phyloP scores from a whole-genome alignment of 2,888 invertebrate genomes.

The Leucozona laternaria region DNA sequence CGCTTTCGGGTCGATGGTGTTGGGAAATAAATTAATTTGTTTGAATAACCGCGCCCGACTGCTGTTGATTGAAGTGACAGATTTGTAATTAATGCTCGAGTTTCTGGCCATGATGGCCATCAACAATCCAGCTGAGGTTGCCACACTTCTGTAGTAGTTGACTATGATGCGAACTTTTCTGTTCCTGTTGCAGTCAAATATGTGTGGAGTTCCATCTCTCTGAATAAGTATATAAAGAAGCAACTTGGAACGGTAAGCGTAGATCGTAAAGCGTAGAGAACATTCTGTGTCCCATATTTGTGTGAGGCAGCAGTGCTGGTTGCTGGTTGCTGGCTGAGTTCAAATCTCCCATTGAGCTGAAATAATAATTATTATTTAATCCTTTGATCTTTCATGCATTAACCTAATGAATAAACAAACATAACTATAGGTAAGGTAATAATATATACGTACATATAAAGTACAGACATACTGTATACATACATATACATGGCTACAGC shows the following conservation, averaged over 20 bases:
- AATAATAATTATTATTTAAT: constrained; percentile 73
- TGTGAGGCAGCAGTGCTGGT: not conserved
- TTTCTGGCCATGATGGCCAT: constrained; percentile 73
- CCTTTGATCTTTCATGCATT: constrained; percentile 76
- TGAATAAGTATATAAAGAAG: constrained; percentile 21
- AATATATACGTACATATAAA: constrained; percentile 39
- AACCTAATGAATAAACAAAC: constrained; percentile 73
- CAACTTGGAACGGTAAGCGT: not conserved
- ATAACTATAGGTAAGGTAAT: not conserved
- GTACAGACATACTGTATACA: constrained; percentile 10
- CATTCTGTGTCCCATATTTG: not conserved
- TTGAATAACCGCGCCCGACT: constrained; percentile 75
- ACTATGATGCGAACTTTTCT: not conserved
- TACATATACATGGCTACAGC: not conserved
- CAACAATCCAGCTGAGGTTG: constrained; percentile 44
- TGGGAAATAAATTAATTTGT: constrained; percentile 75
- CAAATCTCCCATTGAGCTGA: constrained; percentile 59
- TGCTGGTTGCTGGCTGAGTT: constrained; percentile 15
- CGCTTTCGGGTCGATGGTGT: constrained; percentile 23
- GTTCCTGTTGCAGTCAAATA: constrained; percentile 17
- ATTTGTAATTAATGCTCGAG: constrained; percentile 75
- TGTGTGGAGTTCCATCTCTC: constrained; percentile 18
- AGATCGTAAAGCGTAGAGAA: not conserved
- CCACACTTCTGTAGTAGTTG: constrained; percentile 18
- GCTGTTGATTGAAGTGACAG: constrained; percentile 76